These are phyloP conservation scores for Eudyptes chrysolophus DNA, from an alignment of 2,113 vertebrate species.

Conservation along the genomic window DNA sequence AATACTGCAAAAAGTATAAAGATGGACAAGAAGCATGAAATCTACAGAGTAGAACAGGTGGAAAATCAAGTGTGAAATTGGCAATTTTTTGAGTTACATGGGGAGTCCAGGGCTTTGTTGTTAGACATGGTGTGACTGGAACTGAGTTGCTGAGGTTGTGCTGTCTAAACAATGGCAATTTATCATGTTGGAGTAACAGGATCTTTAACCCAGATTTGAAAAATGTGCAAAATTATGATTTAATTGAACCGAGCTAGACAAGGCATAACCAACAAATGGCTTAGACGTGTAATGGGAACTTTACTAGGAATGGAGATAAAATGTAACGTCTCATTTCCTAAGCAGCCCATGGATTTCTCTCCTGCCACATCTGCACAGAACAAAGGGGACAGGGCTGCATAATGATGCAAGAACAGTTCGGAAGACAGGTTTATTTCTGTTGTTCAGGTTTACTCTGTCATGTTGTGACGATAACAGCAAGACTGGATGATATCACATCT, in stretches of 20 bases:
- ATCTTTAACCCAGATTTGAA: conserved; percentile 3
- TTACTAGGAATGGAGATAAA: background rate
- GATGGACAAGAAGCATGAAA: background rate
- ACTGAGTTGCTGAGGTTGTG: background rate
- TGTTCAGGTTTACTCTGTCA: background rate
- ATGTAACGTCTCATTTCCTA: background rate
- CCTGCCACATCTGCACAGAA: background rate
- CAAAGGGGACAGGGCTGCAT: background rate
- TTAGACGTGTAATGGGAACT: background rate
- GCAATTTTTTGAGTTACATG: conserved; percentile 8
- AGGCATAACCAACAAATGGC: background rate
- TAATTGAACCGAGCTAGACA: background rate
- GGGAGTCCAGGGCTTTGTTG: background rate
- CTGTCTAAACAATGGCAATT: conserved; percentile 1
- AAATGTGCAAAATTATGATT: conserved; percentile 28
- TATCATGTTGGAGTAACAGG: background rate
- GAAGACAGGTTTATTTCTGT: background rate
- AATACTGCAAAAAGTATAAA: background rate
- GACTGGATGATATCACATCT: background rate
- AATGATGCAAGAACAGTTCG: background rate
- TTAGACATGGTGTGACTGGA: background rate
- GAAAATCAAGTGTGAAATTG: conserved; percentile 54
- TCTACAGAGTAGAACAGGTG: background rate
- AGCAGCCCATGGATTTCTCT: background rate
- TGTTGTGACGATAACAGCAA: background rate